phyloP scores from a whole-genome alignment of 2,888 invertebrate species.

The Tipula unca region DNA sequence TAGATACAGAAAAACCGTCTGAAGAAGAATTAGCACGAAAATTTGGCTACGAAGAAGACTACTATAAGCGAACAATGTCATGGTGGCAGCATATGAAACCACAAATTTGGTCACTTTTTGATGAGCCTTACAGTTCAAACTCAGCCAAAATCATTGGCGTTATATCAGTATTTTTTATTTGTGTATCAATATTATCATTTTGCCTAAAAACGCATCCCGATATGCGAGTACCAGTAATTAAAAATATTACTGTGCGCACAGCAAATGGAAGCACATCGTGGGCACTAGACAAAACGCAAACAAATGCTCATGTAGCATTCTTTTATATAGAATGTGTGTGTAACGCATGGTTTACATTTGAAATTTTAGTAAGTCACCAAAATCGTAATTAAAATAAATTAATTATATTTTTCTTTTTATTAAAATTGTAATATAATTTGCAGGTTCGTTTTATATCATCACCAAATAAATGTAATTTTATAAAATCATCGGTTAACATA shows the following conservation, averaged over 20 bases:
- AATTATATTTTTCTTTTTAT: slow-evolving; percentile 22
- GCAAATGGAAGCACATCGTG: slow-evolving; percentile 67
- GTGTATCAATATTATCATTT: slow-evolving; percentile 97
- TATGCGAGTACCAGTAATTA: slow-evolving; percentile 86
- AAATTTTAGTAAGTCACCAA: slow-evolving; percentile 58
- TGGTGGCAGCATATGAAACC: slow-evolving; percentile 98
- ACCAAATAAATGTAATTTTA: slow-evolving; percentile 89
- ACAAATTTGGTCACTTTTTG: slow-evolving; percentile 97
- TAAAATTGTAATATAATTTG: slow-evolving; percentile 26
- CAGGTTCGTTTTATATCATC: slow-evolving; percentile 81
- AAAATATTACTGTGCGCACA: slow-evolving; percentile 68
- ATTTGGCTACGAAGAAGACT: slow-evolving; percentile 94
- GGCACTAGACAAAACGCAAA: slow-evolving; percentile 83
- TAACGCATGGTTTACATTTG: slow-evolving; percentile 99
- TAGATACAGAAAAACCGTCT: slow-evolving; percentile 95
- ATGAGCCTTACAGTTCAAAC: slow-evolving; percentile 97
- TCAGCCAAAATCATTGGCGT: slow-evolving; percentile 98
- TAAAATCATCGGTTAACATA: slow-evolving; percentile 94
- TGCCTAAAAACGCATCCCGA: slow-evolving; percentile 99
- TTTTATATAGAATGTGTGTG: slow-evolving; percentile 98
- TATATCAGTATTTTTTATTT: slow-evolving; percentile 98
- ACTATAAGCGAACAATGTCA: slow-evolving; percentile 78
- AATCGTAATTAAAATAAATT: background rate
- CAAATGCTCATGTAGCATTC: slow-evolving; percentile 94
- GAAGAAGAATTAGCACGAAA: slow-evolving; percentile 97